Evolutionary conservation across 2,113 vertebrate species (phyloP).

Genomic region (zebrafish (Danio rerio)): GRCz12tu NC_133195.1:54348501-54349000

Average conservation of each 20-base stretch:
- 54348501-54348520: slow-evolving; percentile 70
- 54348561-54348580: slow-evolving; percentile 53
- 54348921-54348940: slow-evolving; percentile 6
- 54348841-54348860: slow-evolving; percentile 39
- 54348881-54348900: no score
- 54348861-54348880: slow-evolving; percentile 42
- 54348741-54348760: neutral
- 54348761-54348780: no score
- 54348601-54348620: slow-evolving; percentile 64
- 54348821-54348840: slow-evolving; percentile 50
- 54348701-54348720: neutral
- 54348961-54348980: slow-evolving; percentile 5
- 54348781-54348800: no score
- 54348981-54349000: slow-evolving; percentile 30
- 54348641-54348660: slow-evolving; percentile 70
- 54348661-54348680: slow-evolving; percentile 67
- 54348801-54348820: neutral
- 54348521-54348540: slow-evolving; percentile 62
- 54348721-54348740: slow-evolving; percentile 18
- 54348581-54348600: slow-evolving; percentile 49
- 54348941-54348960: slow-evolving; percentile 25
- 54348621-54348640: slow-evolving; percentile 59
- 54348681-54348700: slow-evolving; percentile 22
- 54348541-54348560: slow-evolving; percentile 72
- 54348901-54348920: neutral